Base-by-base conservation (phyloP, 2,888 invertebrate genomes). In the Melanostoma scalare region DNA sequence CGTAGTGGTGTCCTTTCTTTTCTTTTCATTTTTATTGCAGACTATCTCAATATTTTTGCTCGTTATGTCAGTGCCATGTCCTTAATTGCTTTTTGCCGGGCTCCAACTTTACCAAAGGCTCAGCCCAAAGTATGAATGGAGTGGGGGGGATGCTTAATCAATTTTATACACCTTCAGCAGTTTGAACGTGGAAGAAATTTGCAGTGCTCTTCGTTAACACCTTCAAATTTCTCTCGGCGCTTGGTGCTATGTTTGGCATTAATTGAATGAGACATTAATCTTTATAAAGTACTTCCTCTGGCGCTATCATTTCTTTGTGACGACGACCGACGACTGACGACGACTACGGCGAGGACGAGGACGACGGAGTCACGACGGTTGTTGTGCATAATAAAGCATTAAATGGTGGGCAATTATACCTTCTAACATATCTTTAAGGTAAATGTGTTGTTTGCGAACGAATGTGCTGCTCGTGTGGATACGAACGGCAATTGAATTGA, bases 101-200 rank as follows among this genome's bases (percentile, higher is more conserved):
- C 48, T 50, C 44, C 48, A 60, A 42, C 68, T 40, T 33, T 46
- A 46, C 40, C 38, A 10, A 6, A 20, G 20, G 38, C 42, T 35
- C 50, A 36, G 31, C 44, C 36, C 33, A 58, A 40, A 6, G 35
- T 5, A n/a, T 42, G 8, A 8, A 42, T 42, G 9, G 6, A 42
- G 42, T 5, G 42, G 42, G 35, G 48, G 36, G 48, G 74, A 84
- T 71, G 71, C 79, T 84, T 84, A 84, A 84, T 84, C 84, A 84
- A 79, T 84, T 84, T 84, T 79, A 84, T 79, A 84, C 84, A 84
- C 84, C 84, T 84, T 84, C 79, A 79, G 84, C 84, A 79, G 60
- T 75, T 75, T 74, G 74, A 44, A 38, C 38, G 10, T 30, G 8
- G 35, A 31, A 36, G 52, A 38, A 55, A 71, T 79, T 84, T 84